Evolutionary conservation across 2,797 vertebrate genomes (phyloP), one percentile per base, ranked within the genome.

Genomic region (Eupleurogrammus muticus): DNA sequence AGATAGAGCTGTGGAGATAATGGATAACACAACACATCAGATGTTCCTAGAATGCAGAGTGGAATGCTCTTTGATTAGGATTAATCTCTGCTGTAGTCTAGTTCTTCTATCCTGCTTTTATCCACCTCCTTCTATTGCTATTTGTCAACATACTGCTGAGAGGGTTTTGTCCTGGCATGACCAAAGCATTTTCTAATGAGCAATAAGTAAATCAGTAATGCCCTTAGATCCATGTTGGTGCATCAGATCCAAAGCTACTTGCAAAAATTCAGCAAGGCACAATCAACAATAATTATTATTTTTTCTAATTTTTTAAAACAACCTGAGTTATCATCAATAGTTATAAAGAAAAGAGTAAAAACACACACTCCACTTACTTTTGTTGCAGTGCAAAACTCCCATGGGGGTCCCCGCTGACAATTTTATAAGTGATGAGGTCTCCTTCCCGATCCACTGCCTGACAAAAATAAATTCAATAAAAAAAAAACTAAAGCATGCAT

Each of bases 371-470:
- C 40, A 56, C 95, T 96, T 94, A 99, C 97, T 84, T 95, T 83
- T 95, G 93, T 65, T 95, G 94, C 66, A 99, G 94, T 87, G 93
- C 94, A 90, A 99, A 99, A 72, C 95, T 91, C 79, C 91, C 90
- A 28, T 95, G 90, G 61, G 93, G 89, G 88, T 99, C 96, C 91
- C 98, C 97, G 0, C 95, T 96, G 73, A 94, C 90, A 87, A 99
- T 97, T 75, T 88, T 85, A 80, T 99, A 99, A 70, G 88, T 94
- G 90, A 99, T 95, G 59, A 94, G 91, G 89, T 99, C 97, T 55
- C 89, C 93, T 77, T 99, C 98, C 67, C 98, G 95, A 92, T 99
- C 98, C 8, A 94, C 95, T 82, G 97, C 97, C 98, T 99, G 87
- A 19, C 84, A 66, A 76, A 64, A 51, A 7, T 16, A 56, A 24